Evolutionary conservation across 1,140 invertebrate species (phyloP).

Genomic region (Euura saliciscinereae): DNA sequence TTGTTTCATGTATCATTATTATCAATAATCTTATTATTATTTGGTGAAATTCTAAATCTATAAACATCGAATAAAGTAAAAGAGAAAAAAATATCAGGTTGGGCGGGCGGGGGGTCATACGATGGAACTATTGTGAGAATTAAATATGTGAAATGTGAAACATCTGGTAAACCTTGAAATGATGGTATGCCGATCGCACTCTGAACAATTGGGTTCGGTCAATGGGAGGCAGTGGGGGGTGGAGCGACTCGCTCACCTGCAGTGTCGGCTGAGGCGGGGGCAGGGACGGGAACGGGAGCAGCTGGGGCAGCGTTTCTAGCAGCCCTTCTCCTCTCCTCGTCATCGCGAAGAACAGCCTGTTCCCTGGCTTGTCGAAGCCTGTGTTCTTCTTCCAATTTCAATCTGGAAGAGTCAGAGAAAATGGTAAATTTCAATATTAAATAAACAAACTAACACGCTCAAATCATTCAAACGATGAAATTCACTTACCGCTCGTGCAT

Average conservation of each 20-base stretch:
- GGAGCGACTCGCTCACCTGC: slow-evolving; percentile 60
- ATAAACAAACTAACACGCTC: slow-evolving; percentile 1
- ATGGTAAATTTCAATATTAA: neutral
- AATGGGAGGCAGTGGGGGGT: slow-evolving; percentile 59
- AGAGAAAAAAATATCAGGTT: too few relatives aligned
- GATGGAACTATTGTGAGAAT: neutral
- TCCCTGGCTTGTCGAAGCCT: slow-evolving; percentile 63
- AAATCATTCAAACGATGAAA: neutral
- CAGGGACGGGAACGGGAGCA: slow-evolving; percentile 52
- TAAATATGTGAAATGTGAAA: neutral
- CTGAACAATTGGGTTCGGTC: slow-evolving; percentile 33
- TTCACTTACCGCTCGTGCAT: slow-evolving; percentile 65
- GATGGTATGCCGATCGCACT: slow-evolving; percentile 6
- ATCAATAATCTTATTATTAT: neutral
- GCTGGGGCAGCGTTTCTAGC: slow-evolving; percentile 59
- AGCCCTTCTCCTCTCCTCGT: slow-evolving; percentile 63
- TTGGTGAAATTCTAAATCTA: slow-evolving; percentile 3
- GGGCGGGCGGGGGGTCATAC: too few relatives aligned
- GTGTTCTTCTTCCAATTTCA: slow-evolving; percentile 73
- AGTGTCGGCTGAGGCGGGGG: slow-evolving; percentile 55
- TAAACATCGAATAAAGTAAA: neutral
- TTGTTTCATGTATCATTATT: too few relatives aligned
- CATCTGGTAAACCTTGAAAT: slow-evolving; percentile 3
- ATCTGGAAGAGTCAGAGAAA: slow-evolving; percentile 40
- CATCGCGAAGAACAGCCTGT: slow-evolving; percentile 56